phyloP scores from a whole-genome alignment of 2,888 invertebrate genomes.

The Cremastobaeus sp. region DNA sequence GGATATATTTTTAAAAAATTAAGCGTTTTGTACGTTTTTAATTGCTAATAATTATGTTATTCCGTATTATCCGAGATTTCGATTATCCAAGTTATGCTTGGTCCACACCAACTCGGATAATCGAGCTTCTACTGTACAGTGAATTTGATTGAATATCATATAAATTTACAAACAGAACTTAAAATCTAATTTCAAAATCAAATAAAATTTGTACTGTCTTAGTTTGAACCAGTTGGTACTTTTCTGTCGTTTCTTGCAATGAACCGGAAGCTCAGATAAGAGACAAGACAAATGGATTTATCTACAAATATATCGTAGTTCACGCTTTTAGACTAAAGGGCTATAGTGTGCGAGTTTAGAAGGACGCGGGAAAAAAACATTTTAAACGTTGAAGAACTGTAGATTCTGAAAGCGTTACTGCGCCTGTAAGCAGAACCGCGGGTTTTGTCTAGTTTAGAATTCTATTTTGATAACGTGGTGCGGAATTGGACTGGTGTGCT shows the following conservation, averaged over 20 bases:
- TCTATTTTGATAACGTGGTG: conserved; percentile 20
- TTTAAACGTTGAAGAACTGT: not conserved
- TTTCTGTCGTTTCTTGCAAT: conserved; percentile 11
- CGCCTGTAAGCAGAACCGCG: not conserved
- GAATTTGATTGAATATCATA: too few relatives aligned
- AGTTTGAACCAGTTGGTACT: too few relatives aligned
- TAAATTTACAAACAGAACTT: too few relatives aligned
- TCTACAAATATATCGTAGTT: conserved; percentile 65
- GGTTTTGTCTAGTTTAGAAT: conserved; percentile 30
- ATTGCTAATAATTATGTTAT: too few relatives aligned
- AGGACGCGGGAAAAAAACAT: conserved; percentile 21
- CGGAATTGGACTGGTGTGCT: not conserved
- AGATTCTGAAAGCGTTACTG: conserved; percentile 31
- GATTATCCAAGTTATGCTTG: too few relatives aligned
- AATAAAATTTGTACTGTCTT: not conserved
- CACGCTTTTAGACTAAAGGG: conserved; percentile 65
- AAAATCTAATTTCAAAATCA: too few relatives aligned
- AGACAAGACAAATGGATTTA: conserved; percentile 30
- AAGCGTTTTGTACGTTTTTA: too few relatives aligned
- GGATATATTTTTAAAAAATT: too few relatives aligned
- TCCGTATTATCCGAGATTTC: too few relatives aligned
- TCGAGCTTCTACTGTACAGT: too few relatives aligned
- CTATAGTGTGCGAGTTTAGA: conserved; percentile 47
- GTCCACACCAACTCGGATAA: too few relatives aligned
- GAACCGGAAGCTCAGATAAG: conserved; percentile 3